Evolutionary conservation across 2,113 vertebrate genomes (phyloP).

Genomic region (Acinonyx jubatus): DNA sequence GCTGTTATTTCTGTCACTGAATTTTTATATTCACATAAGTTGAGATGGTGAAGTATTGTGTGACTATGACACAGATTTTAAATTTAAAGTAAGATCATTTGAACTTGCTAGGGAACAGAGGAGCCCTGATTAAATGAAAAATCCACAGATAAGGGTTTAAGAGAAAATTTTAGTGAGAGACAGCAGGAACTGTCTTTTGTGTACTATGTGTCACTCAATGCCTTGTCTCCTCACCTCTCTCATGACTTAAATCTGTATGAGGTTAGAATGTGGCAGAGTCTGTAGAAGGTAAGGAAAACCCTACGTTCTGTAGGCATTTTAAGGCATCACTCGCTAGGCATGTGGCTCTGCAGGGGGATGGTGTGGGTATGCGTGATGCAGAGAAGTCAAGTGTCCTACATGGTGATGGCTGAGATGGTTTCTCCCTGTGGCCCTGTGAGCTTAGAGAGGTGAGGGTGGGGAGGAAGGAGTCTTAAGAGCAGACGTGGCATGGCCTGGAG

Average conservation of each 20-base stretch:
- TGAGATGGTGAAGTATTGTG: conserved; percentile 28
- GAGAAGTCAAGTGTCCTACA: background rate
- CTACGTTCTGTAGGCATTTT: fast-evolving
- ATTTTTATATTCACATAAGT: conserved; percentile 22
- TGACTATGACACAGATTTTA: conserved; percentile 22
- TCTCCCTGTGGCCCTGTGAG: background rate
- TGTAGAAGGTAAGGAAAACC: background rate
- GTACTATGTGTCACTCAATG: background rate
- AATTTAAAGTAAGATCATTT: conserved; percentile 42
- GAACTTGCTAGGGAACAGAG: background rate
- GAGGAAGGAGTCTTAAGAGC: background rate
- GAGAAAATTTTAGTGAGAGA: background rate
- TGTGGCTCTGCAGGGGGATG: background rate
- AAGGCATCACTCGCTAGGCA: background rate
- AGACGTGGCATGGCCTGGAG: background rate
- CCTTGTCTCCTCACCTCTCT: background rate
- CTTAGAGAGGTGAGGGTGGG: background rate
- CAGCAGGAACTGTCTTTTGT: background rate
- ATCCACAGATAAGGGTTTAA: background rate
- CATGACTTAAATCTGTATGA: background rate
- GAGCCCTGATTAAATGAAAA: background rate
- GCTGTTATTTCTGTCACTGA: background rate
- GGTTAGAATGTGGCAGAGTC: background rate
- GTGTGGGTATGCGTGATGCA: background rate
- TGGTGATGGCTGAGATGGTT: background rate